Percentiles rank a stretch among this genome's conserved stretches.
These are phyloP conservation scores for Heterodera filipjevi DNA, from an alignment of 2,888 invertebrate genomes.

Conservation along the genomic window DNA sequence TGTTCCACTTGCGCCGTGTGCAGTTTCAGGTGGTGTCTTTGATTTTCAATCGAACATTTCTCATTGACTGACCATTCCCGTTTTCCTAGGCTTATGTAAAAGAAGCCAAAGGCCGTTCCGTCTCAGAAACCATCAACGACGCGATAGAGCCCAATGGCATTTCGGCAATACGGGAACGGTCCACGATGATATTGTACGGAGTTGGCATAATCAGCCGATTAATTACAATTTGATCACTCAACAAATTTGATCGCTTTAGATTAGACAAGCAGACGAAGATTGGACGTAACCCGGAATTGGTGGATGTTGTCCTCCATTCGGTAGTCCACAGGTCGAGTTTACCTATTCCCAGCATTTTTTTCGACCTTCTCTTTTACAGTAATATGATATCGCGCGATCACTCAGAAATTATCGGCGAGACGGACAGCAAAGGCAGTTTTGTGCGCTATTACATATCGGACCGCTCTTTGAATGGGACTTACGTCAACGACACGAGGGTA, in stretches of 20 bases:
- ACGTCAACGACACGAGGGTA: slow-evolving; percentile 65
- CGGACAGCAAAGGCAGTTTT: slow-evolving; percentile 56
- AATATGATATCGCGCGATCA: slow-evolving; percentile 68
- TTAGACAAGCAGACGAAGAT: slow-evolving; percentile 50
- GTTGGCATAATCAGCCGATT: background rate
- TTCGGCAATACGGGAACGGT: slow-evolving; percentile 23
- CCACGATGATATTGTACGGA: slow-evolving; percentile 34
- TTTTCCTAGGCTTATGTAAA: background rate
- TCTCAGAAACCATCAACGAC: slow-evolving; percentile 26
- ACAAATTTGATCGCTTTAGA: slow-evolving; percentile 13
- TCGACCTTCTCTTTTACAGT: slow-evolving; percentile 29
- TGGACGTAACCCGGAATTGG: slow-evolving; percentile 58
- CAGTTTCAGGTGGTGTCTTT: slow-evolving; percentile 26
- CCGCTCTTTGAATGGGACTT: slow-evolving; percentile 68
- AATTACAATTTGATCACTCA: background rate
- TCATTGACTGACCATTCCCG: background rate
- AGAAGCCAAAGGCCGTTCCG: slow-evolving; percentile 11
- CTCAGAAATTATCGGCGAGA: slow-evolving; percentile 65
- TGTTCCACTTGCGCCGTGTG: slow-evolving; percentile 37
- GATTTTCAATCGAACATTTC: background rate
- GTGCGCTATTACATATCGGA: slow-evolving; percentile 65
- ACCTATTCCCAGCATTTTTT: background rate
- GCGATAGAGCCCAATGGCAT: slow-evolving; percentile 25
- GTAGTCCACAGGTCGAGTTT: slow-evolving; percentile 38
- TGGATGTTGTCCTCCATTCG: slow-evolving; percentile 65